Conservation (phyloP, 37 sponge, comb jelly and placozoan species). For the Aplysina aerophoba region DNA sequence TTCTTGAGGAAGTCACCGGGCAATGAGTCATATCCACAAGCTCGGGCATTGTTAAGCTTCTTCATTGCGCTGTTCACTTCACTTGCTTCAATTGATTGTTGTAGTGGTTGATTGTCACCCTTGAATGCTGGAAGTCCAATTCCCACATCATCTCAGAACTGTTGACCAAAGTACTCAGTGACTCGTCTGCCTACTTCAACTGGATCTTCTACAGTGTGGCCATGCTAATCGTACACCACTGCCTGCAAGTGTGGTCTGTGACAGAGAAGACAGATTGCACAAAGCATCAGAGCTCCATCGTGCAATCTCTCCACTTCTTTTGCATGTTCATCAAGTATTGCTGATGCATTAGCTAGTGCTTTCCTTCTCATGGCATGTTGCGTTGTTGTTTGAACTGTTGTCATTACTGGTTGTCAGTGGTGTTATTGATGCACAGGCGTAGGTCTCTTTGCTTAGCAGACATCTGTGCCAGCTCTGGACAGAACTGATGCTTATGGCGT, state of each 20-base stretch:
- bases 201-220: conserved; percentile 12
- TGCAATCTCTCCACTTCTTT: conserved; percentile 16
- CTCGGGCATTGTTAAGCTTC: conserved; percentile 7
- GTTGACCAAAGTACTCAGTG: neutral
- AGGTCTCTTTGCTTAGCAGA: conserved; percentile 20
- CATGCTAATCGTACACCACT: conserved; percentile 11
- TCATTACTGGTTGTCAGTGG: conserved; percentile 7
- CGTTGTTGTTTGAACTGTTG: neutral
- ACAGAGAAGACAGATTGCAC: conserved; percentile 20
- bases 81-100: conserved; percentile 15
- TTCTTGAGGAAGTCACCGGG: neutral
- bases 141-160: neutral
- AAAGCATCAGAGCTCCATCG: conserved; percentile 11
- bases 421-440: conserved; percentile 11
- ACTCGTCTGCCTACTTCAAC: conserved; percentile 4
- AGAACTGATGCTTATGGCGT: no score
- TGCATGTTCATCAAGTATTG: neutral
- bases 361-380: conserved; percentile 34
- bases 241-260: conserved; percentile 20
- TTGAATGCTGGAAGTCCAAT: neutral
- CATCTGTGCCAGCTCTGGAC: no score
- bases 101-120: neutral
- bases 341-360: conserved; percentile 14
- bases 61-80: conserved; percentile 26
- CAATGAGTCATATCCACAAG: conserved; percentile 1